Evolutionary conservation across 2,888 invertebrate genomes (phyloP).

Genomic region (Synergus gifuensis): DNA sequence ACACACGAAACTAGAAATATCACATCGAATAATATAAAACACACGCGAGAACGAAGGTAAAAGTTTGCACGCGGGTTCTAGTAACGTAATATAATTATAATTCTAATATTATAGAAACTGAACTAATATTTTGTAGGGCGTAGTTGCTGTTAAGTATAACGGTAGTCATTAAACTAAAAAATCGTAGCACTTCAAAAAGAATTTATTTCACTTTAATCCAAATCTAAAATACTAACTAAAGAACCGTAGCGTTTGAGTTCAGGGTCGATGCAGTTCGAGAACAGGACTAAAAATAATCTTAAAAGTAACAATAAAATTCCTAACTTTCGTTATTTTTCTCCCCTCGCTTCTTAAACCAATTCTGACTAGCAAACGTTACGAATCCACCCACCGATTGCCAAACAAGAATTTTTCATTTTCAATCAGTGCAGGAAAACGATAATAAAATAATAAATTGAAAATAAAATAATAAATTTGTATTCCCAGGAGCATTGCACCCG

Average conservation of each 20-base stretch:
- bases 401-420: slow-evolving; percentile 37
- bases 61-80: slow-evolving; percentile 64
- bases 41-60: slow-evolving; percentile 67
- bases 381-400: slow-evolving; percentile 68
- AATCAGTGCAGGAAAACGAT: slow-evolving; percentile 55
- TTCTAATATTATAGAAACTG: slow-evolving; percentile 56
- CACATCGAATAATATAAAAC: slow-evolving; percentile 71
- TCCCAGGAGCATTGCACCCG: slow-evolving; percentile 49
- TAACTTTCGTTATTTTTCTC: slow-evolving; percentile 66
- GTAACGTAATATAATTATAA: slow-evolving; percentile 57
- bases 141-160: slow-evolving; percentile 57
- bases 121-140: slow-evolving; percentile 59
- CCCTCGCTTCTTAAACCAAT: slow-evolving; percentile 69
- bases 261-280: slow-evolving; percentile 63
- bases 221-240: slow-evolving; percentile 75
- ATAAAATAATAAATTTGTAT: slow-evolving; percentile 46
- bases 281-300: slow-evolving; percentile 56
- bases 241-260: slow-evolving; percentile 72
- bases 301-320: slow-evolving; percentile 63
- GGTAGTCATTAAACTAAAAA: slow-evolving; percentile 57
- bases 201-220: slow-evolving; percentile 52
- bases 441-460: slow-evolving; percentile 50
- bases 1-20: slow-evolving; percentile 72
- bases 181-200: slow-evolving; percentile 56
- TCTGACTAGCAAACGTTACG: slow-evolving; percentile 76